Conservation (phyloP, 2,113 vertebrate species). For the Dromas ardeola region DNA sequence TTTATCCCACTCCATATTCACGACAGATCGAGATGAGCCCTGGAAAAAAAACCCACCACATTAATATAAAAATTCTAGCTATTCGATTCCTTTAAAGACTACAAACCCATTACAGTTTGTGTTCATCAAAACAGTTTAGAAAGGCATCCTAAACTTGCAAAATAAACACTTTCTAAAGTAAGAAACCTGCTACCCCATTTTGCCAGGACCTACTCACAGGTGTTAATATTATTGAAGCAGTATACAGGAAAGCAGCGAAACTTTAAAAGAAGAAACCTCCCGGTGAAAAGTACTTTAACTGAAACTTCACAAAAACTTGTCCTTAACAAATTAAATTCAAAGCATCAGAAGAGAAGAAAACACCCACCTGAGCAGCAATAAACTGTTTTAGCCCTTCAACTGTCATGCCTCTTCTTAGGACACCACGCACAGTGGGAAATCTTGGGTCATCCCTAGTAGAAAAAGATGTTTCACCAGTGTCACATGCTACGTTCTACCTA, state of each 20-base stretch:
- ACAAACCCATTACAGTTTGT: neutral
- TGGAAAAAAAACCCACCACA: conserved; percentile 16
- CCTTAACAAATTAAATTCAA: neutral
- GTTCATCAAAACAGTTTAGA: neutral
- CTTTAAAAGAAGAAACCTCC: neutral
- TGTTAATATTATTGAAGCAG: neutral
- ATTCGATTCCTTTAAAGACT: neutral
- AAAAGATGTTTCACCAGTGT: neutral
- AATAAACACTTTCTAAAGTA: neutral
- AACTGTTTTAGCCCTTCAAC: conserved; percentile 98
- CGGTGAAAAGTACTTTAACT: neutral
- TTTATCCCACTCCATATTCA: conserved; percentile 99
- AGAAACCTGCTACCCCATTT: neutral
- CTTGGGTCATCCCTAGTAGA: conserved; percentile 92
- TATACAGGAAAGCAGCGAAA: neutral
- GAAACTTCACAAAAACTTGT: neutral
- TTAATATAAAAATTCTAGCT: neutral
- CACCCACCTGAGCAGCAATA: conserved; percentile 92
- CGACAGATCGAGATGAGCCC: conserved; percentile 96
- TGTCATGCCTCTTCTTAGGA: conserved; percentile 96
- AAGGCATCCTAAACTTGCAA: neutral
- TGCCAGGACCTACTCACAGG: neutral
- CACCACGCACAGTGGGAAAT: conserved; percentile 97
- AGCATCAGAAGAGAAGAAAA: neutral
- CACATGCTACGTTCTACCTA: rapidly evolving